Percentiles rank a stretch among this genome's conserved stretches.
phyloP scores from a whole-genome alignment of 2,797 vertebrate genomes.

The Linurgus olivaceus region DNA sequence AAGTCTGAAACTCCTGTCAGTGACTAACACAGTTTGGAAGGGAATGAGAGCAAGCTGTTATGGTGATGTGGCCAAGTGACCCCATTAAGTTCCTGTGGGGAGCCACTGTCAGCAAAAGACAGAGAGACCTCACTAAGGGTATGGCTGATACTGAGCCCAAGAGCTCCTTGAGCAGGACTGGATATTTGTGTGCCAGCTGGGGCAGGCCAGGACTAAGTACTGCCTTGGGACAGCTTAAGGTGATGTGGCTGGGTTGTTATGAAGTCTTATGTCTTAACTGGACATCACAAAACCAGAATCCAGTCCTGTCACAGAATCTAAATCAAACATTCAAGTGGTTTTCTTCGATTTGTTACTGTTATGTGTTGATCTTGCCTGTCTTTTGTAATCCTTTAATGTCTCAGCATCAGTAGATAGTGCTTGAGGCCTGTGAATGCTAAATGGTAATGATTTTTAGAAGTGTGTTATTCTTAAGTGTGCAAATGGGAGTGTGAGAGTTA shows the following conservation, averaged over 20 bases:
- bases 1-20: neutral
- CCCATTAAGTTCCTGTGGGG: neutral
- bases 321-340: neutral
- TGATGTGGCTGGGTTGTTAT: neutral
- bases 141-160: neutral
- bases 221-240: neutral
- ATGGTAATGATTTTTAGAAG: neutral
- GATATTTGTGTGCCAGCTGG: neutral
- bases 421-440: neutral
- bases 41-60: neutral
- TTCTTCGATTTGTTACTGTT: neutral
- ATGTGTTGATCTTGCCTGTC: neutral
- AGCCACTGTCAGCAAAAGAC: fast-evolving
- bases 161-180: neutral
- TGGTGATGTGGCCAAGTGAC: neutral
- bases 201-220: neutral
- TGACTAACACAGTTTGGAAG: neutral
- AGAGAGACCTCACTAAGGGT: neutral
- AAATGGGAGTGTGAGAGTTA: neutral
- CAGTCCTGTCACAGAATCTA: neutral
- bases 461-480: neutral
- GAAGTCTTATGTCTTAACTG: neutral
- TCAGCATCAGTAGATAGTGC: neutral
- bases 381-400: neutral
- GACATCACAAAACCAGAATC: neutral